A percentile compares a stretch with the other conserved stretches of the same genome.
These are phyloP conservation scores for Andrena bicolor DNA, from an alignment of 2,888 invertebrate genomes.

Conservation along the genomic window DNA sequence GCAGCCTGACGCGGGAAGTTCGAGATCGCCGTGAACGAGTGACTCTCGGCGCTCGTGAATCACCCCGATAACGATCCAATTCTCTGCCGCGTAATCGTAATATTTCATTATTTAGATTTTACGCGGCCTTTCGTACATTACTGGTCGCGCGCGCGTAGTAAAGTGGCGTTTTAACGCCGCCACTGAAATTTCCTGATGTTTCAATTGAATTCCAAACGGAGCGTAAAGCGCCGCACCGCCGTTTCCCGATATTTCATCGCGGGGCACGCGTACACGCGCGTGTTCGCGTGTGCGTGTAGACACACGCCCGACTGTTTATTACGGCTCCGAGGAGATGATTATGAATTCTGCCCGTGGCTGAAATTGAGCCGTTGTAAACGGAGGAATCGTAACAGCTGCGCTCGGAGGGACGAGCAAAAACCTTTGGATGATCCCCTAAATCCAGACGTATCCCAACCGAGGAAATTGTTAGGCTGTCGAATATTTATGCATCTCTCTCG, in stretches of 20 bases:
- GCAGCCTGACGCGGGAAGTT: slow-evolving; percentile 11
- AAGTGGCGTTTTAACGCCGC: slow-evolving; percentile 22
- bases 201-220: slow-evolving; percentile 47
- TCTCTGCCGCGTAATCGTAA: slow-evolving; percentile 16
- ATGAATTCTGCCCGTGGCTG: slow-evolving; percentile 17
- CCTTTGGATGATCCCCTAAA: neutral
- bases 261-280: neutral
- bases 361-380: slow-evolving; percentile 7
- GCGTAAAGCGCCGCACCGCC: slow-evolving; percentile 42
- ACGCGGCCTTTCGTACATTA: neutral
- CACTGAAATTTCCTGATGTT: slow-evolving; percentile 43
- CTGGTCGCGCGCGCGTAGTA: neutral
- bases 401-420: neutral
- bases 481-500: too few relatives aligned
- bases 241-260: neutral
- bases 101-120: slow-evolving; percentile 40
- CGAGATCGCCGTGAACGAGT: slow-evolving; percentile 15
- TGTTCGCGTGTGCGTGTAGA: too few relatives aligned
- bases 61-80: slow-evolving; percentile 45
- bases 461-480: too few relatives aligned
- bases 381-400: neutral
- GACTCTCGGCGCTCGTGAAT: slow-evolving; percentile 8
- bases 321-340: slow-evolving; percentile 28
- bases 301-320: slow-evolving; percentile 24
- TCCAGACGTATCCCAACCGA: too few relatives aligned